phyloP scores from a whole-genome alignment of 2,888 invertebrate species.

The Odontomyia ornata region DNA sequence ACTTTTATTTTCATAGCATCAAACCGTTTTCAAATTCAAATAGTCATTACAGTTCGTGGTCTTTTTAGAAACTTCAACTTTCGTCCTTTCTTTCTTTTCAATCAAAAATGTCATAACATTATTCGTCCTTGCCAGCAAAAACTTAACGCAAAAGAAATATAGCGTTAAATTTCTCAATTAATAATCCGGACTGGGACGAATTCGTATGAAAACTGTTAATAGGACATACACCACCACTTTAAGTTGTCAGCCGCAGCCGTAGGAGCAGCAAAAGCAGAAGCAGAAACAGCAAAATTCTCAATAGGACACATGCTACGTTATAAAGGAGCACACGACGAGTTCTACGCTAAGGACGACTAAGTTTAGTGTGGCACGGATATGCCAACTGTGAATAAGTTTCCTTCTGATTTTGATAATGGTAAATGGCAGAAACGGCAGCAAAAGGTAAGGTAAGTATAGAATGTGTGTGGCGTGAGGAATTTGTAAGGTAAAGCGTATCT shows the following conservation, averaged over 20 bases:
- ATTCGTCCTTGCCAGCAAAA: too few relatives aligned
- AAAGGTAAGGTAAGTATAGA: slow-evolving; percentile 4
- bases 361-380: slow-evolving; percentile 22
- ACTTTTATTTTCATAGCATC: too few relatives aligned
- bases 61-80: background rate
- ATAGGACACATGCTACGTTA: slow-evolving; percentile 17
- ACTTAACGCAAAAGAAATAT: too few relatives aligned
- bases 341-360: slow-evolving; percentile 1
- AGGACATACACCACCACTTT: slow-evolving; percentile 27
- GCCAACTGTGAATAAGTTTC: slow-evolving; percentile 14
- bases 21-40: background rate
- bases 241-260: slow-evolving; percentile 8
- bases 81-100: too few relatives aligned
- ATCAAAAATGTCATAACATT: too few relatives aligned
- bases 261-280: too few relatives aligned
- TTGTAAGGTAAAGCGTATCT: background rate
- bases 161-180: slow-evolving; percentile 1
- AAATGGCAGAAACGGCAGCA: slow-evolving; percentile 29
- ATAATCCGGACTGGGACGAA: background rate
- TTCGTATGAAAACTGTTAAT: slow-evolving; percentile 3
- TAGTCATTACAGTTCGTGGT: background rate
- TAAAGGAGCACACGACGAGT: slow-evolving; percentile 1
- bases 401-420: slow-evolving; percentile 15
- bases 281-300: slow-evolving; percentile 26
- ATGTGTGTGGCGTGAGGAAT: background rate